These are phyloP conservation scores for Aramus guarauna DNA, from an alignment of 2,113 vertebrate genomes.

Conservation along the genomic window DNA sequence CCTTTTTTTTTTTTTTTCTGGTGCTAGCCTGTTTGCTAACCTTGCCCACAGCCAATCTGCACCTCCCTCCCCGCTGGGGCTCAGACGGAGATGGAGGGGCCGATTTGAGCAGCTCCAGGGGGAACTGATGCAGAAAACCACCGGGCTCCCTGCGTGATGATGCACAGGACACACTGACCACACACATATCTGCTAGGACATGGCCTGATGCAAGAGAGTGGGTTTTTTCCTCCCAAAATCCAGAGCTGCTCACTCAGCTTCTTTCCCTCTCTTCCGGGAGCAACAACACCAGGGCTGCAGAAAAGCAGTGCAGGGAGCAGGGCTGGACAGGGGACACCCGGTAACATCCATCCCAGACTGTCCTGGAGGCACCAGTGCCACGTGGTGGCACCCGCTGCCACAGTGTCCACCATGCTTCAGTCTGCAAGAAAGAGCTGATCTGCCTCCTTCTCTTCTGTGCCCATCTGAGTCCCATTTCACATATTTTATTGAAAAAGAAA, in stretches of 20 bases:
- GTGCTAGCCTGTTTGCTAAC: neutral
- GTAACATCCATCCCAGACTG: neutral
- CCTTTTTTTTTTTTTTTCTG: too few relatives aligned
- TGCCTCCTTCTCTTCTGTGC: neutral
- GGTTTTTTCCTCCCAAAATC: rapidly evolving
- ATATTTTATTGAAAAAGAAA: neutral
- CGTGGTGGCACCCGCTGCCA: neutral
- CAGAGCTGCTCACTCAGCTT: neutral
- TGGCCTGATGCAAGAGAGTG: neutral
- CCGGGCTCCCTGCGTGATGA: neutral
- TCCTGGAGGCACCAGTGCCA: neutral
- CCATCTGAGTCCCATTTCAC: neutral
- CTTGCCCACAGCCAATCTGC: neutral
- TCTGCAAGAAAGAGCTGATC: neutral
- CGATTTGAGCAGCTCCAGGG: neutral
- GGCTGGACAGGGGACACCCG: rapidly evolving
- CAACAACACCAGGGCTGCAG: neutral
- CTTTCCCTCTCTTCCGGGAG: neutral
- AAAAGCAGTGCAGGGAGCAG: rapidly evolving
- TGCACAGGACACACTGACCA: neutral
- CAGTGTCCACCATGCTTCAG: too few relatives aligned
- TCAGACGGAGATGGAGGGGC: neutral
- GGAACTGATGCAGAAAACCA: neutral
- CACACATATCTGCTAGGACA: neutral
- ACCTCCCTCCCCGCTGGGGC: neutral